Conservation (phyloP, 2,113 vertebrate genomes). For the Cettia cetti region DNA sequence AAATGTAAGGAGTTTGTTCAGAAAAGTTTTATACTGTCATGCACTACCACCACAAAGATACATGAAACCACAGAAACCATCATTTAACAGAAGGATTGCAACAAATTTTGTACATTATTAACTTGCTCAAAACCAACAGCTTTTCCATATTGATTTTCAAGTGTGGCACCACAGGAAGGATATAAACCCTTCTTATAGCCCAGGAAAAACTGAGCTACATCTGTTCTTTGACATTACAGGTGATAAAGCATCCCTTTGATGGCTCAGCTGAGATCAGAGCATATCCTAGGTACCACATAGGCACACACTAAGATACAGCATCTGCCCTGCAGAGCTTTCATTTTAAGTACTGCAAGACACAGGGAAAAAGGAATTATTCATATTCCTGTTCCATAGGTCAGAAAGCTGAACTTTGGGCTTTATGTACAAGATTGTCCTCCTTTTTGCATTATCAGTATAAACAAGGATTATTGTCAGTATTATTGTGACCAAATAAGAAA, state of each 20-base stretch:
- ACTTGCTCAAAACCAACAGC: neutral
- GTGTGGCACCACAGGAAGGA: slow-evolving; percentile 19
- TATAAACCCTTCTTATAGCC: slow-evolving; percentile 3
- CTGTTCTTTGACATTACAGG: slow-evolving; percentile 59
- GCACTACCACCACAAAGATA: neutral
- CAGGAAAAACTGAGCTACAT: slow-evolving; percentile 36
- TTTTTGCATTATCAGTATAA: slow-evolving; percentile 26
- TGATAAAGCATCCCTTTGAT: slow-evolving; percentile 61
- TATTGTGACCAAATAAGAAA: slow-evolving; percentile 1
- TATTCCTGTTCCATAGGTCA: slow-evolving; percentile 9
- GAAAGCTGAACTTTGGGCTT: slow-evolving; percentile 2
- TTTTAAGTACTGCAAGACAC: slow-evolving; percentile 26
- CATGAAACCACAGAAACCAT: neutral
- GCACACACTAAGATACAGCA: slow-evolving; percentile 33
- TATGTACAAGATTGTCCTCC: neutral
- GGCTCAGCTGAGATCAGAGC: slow-evolving; percentile 52
- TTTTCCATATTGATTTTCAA: slow-evolving; percentile 29
- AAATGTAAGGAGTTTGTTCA: neutral
- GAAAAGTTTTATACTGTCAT: neutral
- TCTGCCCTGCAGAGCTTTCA: slow-evolving; percentile 60
- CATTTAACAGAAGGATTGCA: neutral
- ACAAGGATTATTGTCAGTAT: slow-evolving; percentile 14
- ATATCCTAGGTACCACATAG: slow-evolving; percentile 30
- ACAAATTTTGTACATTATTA: neutral
- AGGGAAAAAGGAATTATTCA: slow-evolving; percentile 38